Base-by-base conservation (phyloP, 2,113 vertebrate species). In the Grantiella picta region DNA sequence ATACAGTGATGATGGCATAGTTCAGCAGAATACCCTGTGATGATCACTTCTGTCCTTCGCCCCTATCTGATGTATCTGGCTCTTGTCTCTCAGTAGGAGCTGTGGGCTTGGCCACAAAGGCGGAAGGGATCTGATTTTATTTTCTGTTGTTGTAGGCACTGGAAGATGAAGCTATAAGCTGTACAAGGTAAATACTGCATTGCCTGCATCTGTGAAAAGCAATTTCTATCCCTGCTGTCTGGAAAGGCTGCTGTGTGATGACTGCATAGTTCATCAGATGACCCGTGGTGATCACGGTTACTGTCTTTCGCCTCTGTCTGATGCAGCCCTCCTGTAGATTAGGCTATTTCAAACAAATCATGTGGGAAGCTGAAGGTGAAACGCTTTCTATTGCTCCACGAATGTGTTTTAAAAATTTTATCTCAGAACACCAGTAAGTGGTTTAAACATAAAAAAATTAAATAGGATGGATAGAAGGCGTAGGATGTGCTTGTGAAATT, bases 1-100 rank as follows among this genome's bases (percentile, higher is more conserved):
- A 97, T 96, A 95, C 95, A 59, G 2, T 97, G 97, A 97, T 98
- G 97, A 95, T 60, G 63, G 89, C 96, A 98, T 98, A 97, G 97
- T 98, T 98, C 97, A 97, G 79, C 97, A 95, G 97, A 97, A 49
- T 24, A 11, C 40, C 5, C 47, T 60, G 15, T 97, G 97, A 97
- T 13, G 97, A 98, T 25, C 10, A 35, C 28, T 36, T 77, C 2
- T 69, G 45, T 90, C 45, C 28, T 96, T 94, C 82, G 88, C 94
- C 78, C 83, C 77, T 96, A 66, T 97, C 96, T 98, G 97, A 98
- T 92, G 97, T 97, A 68, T 97, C 96, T 95, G 19, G 2, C 36
- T 82, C 27, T 28, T 44, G 11, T 25, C 20, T 27, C 10, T 60
- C 52, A 27, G 0, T 10, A 1, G 56, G 14, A 38, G 12, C 7